Evolutionary conservation across 2,797 vertebrate genomes (phyloP).

Genomic region (Coreius guichenoti): DNA sequence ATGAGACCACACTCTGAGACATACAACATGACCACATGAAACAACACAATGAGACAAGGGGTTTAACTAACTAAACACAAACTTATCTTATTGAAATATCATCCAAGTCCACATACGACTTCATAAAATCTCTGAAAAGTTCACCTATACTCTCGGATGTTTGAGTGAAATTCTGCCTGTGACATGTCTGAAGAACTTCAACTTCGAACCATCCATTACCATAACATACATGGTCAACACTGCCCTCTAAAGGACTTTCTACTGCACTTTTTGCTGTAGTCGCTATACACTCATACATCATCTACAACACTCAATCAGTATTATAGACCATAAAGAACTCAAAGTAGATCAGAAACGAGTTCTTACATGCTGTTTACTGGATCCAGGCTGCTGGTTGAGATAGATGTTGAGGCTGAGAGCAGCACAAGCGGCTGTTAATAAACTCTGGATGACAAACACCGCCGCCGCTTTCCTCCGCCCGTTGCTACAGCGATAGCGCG

Average conservation of each 20-base stretch:
- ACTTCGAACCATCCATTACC: not conserved
- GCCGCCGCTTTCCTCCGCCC: conserved; percentile 11
- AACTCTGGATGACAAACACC: conserved; percentile 31
- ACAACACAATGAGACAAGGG: not conserved
- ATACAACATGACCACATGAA: not conserved
- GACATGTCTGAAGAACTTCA: not conserved
- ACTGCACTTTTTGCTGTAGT: not conserved
- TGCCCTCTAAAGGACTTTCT: conserved; percentile 22
- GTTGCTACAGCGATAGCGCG: conserved; percentile 23
- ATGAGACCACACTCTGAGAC: not conserved
- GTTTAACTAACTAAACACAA: not conserved
- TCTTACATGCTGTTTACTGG: not conserved
- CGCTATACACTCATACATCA: not conserved
- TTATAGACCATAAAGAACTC: too few relatives aligned
- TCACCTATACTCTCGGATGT: not conserved
- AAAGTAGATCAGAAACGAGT: not conserved
- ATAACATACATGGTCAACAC: not conserved
- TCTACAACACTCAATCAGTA: not conserved
- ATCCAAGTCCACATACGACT: not conserved
- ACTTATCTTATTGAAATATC: not conserved
- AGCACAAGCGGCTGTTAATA: conserved; percentile 46
- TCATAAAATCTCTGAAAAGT: not conserved
- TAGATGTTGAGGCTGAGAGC: conserved; percentile 13
- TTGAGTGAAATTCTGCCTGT: not conserved
- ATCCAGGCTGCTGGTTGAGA: not conserved